These are phyloP conservation scores for Ceratina japonica DNA, from an alignment of 1,140 invertebrate genomes.

Conservation along the genomic window DNA sequence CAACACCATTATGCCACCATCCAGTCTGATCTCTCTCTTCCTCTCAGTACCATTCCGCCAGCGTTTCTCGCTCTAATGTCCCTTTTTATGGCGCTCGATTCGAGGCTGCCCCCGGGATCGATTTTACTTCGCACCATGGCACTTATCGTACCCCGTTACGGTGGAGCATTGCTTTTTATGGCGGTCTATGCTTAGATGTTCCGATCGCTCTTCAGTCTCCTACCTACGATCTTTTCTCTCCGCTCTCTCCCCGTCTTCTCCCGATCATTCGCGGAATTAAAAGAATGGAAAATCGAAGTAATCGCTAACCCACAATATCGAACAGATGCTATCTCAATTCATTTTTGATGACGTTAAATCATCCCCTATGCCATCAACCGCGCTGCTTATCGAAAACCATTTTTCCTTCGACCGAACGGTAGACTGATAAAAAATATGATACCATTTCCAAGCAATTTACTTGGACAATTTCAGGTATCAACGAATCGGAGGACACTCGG, in stretches of 20 bases:
- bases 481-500: neutral
- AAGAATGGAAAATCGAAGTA: conserved; percentile 40
- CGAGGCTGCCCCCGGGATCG: conserved; percentile 72
- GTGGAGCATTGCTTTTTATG: conserved; percentile 72
- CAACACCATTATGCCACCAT: conserved; percentile 73
- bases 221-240: neutral
- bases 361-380: conserved; percentile 8
- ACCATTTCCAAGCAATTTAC: neutral
- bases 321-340: conserved; percentile 41
- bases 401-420: neutral
- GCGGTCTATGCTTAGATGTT: conserved; percentile 57
- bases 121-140: conserved; percentile 72
- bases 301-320: conserved; percentile 4
- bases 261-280: conserved; percentile 30
- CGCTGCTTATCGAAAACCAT: conserved; percentile 15
- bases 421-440: neutral
- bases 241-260: neutral
- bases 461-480: neutral
- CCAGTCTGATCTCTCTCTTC: conserved; percentile 24
- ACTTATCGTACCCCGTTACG: conserved; percentile 73
- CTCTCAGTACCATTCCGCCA: neutral
- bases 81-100: conserved; percentile 77
- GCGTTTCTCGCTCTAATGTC: conserved; percentile 67
- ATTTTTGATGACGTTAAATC: conserved; percentile 44
- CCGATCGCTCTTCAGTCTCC: conserved; percentile 51